Conservation (phyloP, 2,797 vertebrate species). For the Periparus ater region DNA sequence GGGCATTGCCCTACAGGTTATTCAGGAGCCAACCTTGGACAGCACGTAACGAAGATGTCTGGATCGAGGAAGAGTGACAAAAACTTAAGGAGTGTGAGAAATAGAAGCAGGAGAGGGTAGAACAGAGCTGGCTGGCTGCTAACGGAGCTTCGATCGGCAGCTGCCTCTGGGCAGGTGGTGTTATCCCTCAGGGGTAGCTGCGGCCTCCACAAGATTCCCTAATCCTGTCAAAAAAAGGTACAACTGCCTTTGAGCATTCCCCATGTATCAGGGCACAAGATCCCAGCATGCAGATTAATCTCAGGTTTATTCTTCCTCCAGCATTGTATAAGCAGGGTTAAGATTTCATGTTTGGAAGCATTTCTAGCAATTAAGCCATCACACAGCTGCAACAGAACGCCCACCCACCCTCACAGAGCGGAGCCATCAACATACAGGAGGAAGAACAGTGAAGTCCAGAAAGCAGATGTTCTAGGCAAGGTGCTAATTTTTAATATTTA, state of each 20-base stretch:
- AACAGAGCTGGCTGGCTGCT: slow-evolving; percentile 52
- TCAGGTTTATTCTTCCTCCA: background rate
- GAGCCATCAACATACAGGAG: background rate
- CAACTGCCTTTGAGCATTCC: slow-evolving; percentile 41
- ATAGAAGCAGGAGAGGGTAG: slow-evolving; percentile 46
- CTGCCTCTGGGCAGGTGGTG: slow-evolving; percentile 47
- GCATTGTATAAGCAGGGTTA: background rate
- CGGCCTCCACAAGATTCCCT: slow-evolving; percentile 75
- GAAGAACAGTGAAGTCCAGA: background rate
- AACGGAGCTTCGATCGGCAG: slow-evolving; percentile 12
- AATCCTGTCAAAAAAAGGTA: slow-evolving; percentile 72
- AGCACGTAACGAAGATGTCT: slow-evolving; percentile 35
- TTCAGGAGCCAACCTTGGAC: slow-evolving; percentile 48
- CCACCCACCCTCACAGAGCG: background rate
- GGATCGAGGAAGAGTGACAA: slow-evolving; percentile 41
- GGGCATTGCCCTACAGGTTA: slow-evolving; percentile 1
- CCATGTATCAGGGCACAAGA: background rate
- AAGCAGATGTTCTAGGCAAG: background rate
- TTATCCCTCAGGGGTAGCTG: slow-evolving; percentile 68
- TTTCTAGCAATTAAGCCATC: background rate
- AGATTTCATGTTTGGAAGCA: background rate
- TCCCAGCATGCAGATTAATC: background rate
- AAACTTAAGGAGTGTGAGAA: slow-evolving; percentile 53
- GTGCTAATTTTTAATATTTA: background rate
- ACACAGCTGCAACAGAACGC: background rate